Conservation (phyloP, 1,140 invertebrate genomes). For the Bombus affinis region DNA sequence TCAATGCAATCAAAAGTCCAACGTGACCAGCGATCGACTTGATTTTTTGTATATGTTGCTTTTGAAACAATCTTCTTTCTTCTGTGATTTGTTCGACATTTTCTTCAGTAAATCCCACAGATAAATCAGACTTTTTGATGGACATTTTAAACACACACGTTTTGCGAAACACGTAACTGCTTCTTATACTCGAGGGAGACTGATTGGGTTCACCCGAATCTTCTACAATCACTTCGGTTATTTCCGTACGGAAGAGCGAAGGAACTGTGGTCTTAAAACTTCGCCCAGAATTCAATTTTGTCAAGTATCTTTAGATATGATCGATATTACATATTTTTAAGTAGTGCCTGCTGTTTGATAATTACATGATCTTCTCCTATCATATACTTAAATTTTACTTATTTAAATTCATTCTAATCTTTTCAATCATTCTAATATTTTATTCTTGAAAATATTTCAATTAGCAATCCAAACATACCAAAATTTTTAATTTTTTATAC, state of each 20-base stretch:
- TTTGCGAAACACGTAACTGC: background rate
- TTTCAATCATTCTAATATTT: background rate
- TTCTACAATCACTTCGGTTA: constrained; percentile 38
- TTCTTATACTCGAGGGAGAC: constrained; percentile 8
- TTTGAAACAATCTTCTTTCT: constrained; percentile 25
- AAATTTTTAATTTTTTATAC: background rate
- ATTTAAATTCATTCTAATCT: background rate
- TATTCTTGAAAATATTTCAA: background rate
- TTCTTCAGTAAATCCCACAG: background rate
- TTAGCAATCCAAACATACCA: background rate
- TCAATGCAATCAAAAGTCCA: constrained; percentile 87
- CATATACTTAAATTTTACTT: background rate
- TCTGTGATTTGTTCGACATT: too few species aligned
- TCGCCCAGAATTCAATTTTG: background rate
- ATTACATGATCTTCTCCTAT: background rate
- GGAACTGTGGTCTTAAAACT: constrained; percentile 6
- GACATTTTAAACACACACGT: constrained; percentile 22
- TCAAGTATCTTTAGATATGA: background rate
- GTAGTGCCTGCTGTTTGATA: background rate
- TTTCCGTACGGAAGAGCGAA: constrained; percentile 39
- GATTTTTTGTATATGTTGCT: constrained; percentile 73
- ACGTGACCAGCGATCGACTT: constrained; percentile 87
- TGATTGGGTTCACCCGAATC: constrained; percentile 34
- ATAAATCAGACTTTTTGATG: constrained; percentile 11
- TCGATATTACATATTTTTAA: background rate